Percentiles rank a stretch among this genome's conserved stretches.
phyloP scores from a whole-genome alignment of 2,797 vertebrate genomes.

The Kryptopterus vitreolus region DNA sequence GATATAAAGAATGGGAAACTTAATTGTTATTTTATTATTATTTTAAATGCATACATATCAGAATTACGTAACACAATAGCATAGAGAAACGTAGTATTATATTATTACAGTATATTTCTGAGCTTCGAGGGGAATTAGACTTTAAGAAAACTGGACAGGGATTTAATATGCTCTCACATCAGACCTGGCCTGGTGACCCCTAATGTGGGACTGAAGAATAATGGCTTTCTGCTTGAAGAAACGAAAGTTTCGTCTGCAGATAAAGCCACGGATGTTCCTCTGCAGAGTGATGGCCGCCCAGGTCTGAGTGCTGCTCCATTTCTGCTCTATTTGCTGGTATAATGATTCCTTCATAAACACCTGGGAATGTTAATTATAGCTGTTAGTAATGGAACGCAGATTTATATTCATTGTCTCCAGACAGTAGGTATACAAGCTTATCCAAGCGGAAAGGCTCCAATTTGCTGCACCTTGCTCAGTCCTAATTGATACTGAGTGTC shows the following conservation, averaged over 20 bases:
- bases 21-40: not conserved
- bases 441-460: not conserved
- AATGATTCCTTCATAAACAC: slow-evolving; percentile 85
- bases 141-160: not conserved
- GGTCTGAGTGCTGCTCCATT: slow-evolving; percentile 75
- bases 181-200: slow-evolving; percentile 90
- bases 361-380: slow-evolving; percentile 61
- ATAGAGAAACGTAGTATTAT: not conserved
- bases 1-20: not conserved
- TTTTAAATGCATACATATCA: not conserved
- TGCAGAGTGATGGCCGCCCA: slow-evolving; percentile 86
- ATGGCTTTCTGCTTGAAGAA: slow-evolving; percentile 84
- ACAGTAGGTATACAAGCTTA: not conserved
- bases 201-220: slow-evolving; percentile 83
- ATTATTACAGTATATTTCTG: not conserved
- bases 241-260: slow-evolving; percentile 77
- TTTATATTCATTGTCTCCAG: not conserved
- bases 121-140: not conserved
- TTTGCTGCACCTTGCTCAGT: slow-evolving; percentile 69
- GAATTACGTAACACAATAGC: not conserved
- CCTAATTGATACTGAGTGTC: slow-evolving; percentile 72
- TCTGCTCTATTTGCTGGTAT: slow-evolving; percentile 79
- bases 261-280: slow-evolving; percentile 78
- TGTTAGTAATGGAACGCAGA: not conserved
- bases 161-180: slow-evolving; percentile 35